Evolutionary conservation across 2,888 invertebrate species (phyloP).

Genomic region (Callimorpha dominula): DNA sequence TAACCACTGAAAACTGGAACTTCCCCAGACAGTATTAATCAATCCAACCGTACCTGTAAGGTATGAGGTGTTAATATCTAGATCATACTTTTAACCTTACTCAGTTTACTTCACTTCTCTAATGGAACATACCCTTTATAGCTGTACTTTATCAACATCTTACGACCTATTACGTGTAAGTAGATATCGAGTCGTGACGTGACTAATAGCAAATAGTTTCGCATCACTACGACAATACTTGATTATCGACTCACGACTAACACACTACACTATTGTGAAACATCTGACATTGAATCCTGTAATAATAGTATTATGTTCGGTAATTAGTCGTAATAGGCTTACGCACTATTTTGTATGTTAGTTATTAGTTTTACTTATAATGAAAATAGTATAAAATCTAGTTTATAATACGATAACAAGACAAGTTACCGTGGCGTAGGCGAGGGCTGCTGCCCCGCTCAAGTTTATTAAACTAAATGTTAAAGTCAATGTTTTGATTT

Average conservation of each 20-base stretch:
- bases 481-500: too few species aligned
- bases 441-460: too few species aligned
- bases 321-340: conserved; percentile 26
- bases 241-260: conserved; percentile 48
- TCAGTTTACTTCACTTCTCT: neutral
- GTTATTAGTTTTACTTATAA: too few species aligned
- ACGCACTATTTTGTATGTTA: neutral
- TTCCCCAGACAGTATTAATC: neutral
- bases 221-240: conserved; percentile 30
- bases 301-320: conserved; percentile 9
- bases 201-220: conserved; percentile 27
- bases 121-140: neutral
- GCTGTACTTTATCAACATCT: neutral
- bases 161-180: conserved; percentile 11
- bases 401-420: too few species aligned
- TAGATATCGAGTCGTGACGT: conserved; percentile 34
- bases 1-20: neutral
- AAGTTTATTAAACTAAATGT: too few species aligned
- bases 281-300: conserved; percentile 40
- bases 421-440: too few species aligned
- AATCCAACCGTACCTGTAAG: too few species aligned
- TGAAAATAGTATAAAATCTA: too few species aligned
- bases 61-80: too few species aligned
- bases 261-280: conserved; percentile 32
- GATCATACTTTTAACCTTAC: neutral